Evolutionary conservation across 2,888 invertebrate genomes (phyloP).

Genomic region (Polyommatus icarus): DNA sequence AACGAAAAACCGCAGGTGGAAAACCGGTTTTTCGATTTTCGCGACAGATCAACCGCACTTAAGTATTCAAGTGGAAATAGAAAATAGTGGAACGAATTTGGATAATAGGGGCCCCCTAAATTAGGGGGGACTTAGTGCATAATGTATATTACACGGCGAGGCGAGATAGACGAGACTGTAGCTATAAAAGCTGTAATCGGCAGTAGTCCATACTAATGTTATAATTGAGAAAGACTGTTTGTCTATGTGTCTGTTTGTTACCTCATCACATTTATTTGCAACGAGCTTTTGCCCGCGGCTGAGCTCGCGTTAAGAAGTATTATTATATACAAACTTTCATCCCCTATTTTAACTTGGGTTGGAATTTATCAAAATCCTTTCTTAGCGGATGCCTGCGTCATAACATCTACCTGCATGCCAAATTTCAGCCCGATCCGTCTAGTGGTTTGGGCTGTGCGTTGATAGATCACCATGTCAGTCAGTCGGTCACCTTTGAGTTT

Average conservation of each 20-base stretch:
- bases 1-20: conserved; percentile 21
- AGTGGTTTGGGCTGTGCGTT: too few species aligned
- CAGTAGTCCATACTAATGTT: background rate
- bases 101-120: conserved; percentile 45
- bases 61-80: conserved; percentile 59
- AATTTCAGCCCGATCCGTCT: too few species aligned
- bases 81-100: conserved; percentile 70
- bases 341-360: too few species aligned
- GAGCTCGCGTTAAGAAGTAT: too few species aligned
- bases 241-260: background rate
- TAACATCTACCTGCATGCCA: too few species aligned
- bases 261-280: background rate
- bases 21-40: conserved; percentile 48
- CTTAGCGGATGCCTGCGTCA: too few species aligned
- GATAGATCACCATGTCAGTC: too few species aligned
- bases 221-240: background rate
- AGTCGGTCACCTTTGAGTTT: too few species aligned
- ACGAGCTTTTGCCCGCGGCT: too few species aligned
- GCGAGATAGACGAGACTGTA: conserved; percentile 36
- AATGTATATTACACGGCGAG: conserved; percentile 52
- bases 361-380: too few species aligned
- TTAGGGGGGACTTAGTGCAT: conserved; percentile 59
- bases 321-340: too few species aligned
- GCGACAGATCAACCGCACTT: conserved; percentile 59
- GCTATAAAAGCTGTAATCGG: background rate